Evolutionary conservation across 2,113 vertebrate species (phyloP).

Genomic region (Heteronetta atricapilla): DNA sequence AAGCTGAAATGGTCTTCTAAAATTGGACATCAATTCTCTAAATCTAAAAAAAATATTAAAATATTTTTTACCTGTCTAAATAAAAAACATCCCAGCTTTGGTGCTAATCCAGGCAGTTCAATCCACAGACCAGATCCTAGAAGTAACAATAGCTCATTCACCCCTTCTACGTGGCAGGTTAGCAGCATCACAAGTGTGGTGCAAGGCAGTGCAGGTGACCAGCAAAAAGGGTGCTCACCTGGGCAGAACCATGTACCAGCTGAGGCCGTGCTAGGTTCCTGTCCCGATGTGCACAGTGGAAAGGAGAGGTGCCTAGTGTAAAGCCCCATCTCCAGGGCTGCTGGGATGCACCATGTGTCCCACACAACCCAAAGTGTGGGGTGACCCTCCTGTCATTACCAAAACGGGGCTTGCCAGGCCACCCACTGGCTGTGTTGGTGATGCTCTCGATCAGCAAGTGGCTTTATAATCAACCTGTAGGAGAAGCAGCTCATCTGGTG

Average conservation of each 20-base stretch:
- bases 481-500: background rate
- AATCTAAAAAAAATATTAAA: background rate
- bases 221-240: rapidly evolving
- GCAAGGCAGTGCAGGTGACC: background rate
- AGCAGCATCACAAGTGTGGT: background rate
- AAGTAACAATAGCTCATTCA: background rate
- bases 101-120: background rate
- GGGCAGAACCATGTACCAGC: background rate
- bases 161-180: background rate
- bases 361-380: background rate
- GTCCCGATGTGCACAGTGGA: rapidly evolving
- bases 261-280: background rate
- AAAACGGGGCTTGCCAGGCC: background rate
- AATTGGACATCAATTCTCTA: background rate
- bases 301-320: background rate
- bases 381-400: background rate
- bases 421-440: rapidly evolving
- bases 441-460: background rate
- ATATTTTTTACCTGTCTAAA: background rate
- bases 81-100: background rate
- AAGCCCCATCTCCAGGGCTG: background rate
- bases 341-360: rapidly evolving
- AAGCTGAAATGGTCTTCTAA: background rate
- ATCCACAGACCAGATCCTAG: background rate
- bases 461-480: background rate